These are phyloP conservation scores for Mayetiola destructor DNA, from an alignment of 2,888 invertebrate species.

Conservation along the genomic window DNA sequence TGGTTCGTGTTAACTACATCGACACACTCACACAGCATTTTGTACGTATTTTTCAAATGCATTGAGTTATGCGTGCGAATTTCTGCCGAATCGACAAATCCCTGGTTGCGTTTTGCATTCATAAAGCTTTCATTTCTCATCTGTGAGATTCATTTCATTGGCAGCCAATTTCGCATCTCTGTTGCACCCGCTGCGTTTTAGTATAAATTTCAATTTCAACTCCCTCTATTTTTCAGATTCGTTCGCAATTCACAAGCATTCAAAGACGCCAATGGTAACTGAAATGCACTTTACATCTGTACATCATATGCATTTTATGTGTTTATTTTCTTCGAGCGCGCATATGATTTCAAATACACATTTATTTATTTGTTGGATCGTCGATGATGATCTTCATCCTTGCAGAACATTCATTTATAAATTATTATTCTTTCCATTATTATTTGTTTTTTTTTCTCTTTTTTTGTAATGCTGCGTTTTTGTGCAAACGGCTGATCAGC, in stretches of 20 bases:
- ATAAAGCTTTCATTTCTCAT: too few relatives aligned
- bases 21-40: too few relatives aligned
- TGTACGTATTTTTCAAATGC: slow-evolving; percentile 2
- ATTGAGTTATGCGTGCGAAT: slow-evolving; percentile 6
- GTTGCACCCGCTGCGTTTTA: neutral
- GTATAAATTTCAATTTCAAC: neutral
- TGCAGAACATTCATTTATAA: too few relatives aligned
- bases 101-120: too few relatives aligned
- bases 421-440: neutral
- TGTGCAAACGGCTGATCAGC: neutral
- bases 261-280: too few relatives aligned
- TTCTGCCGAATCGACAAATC: neutral
- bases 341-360: slow-evolving; percentile 9
- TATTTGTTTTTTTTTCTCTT: neutral
- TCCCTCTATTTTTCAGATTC: neutral
- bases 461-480: neutral
- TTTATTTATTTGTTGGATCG: neutral
- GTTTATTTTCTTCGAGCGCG: neutral
- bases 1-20: neutral
- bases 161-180: slow-evolving; percentile 4
- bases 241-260: neutral
- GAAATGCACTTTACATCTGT: too few relatives aligned
- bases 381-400: slow-evolving; percentile 9
- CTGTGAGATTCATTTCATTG: slow-evolving; percentile 5
- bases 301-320: neutral